phyloP scores from a whole-genome alignment of 2,888 invertebrate species.

The Norana najaformis region DNA sequence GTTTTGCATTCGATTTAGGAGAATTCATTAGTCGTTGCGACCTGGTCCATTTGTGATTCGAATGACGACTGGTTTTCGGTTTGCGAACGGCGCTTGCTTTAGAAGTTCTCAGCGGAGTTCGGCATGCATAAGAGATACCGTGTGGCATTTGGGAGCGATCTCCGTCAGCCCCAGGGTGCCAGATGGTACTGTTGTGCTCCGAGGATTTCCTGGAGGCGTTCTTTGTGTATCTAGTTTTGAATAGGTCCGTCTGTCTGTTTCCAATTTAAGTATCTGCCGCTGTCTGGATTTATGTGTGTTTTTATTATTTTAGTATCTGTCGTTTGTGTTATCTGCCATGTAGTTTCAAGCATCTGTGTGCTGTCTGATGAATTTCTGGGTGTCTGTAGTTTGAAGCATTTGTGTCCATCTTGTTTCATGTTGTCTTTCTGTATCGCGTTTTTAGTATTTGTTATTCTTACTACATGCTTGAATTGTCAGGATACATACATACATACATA shows the following conservation, averaged over 20 bases:
- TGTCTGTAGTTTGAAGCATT: neutral
- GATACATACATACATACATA: neutral
- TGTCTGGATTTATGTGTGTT: neutral
- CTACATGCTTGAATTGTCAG: neutral
- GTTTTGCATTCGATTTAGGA: neutral
- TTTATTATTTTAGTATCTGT: neutral
- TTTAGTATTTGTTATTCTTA: neutral
- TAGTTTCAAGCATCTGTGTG: neutral
- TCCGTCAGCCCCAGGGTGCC: neutral
- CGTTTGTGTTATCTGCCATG: neutral
- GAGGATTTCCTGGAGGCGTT: neutral
- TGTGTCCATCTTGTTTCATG: neutral
- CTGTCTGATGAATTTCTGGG: neutral
- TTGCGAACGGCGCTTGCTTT: neutral
- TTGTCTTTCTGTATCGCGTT: neutral
- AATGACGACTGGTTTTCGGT: neutral
- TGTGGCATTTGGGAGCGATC: conserved; percentile 7
- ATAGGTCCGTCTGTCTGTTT: neutral
- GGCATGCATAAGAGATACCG: neutral
- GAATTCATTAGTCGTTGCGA: neutral
- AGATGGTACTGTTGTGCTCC: neutral
- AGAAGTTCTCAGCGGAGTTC: neutral
- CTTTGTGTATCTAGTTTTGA: neutral
- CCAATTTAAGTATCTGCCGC: neutral
- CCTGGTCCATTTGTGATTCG: neutral